Base-by-base conservation (phyloP, 2,888 invertebrate species). In the Philereme vetulata region DNA sequence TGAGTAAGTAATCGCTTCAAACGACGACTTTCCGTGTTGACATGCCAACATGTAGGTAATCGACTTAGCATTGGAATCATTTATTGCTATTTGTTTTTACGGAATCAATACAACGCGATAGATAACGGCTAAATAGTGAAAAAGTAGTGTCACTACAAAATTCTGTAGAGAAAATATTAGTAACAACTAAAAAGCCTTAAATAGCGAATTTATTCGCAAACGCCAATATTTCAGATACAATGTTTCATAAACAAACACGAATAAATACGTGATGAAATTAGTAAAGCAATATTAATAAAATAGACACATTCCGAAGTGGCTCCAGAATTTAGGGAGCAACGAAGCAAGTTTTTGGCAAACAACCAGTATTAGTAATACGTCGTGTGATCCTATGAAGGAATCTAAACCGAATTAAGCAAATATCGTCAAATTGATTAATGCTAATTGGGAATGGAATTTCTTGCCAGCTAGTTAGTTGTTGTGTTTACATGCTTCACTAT, bases 371-470 rank as follows among this genome's bases (percentile, higher is more conserved):
- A 75, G 71, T 73, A 76, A 75, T 10, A 70, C 70, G 72, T 74
- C 73, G 73, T 70, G 70, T 72, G 73, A 72, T 72, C 70, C 70
- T 61, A 65, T 63, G 65, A 66, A 68, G 63, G 68, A 77, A 78
- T 77, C 72, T 72, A 69, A 67, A 64, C 63, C 68, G 67, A 60
- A 74, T 74, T 72, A 73, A 71, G 71, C 68, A 68, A 72, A 71
- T 67, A 71, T 74, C 70, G 70, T 75, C 68, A 74, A 81, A 84
- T 81, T 84, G 78, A 85, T 86, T 81, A 76, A 78, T 68, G 74
- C 75, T 85, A 83, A 85, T 84, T 85, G 75, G 67, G 67, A 70
- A 68, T 72, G 67, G 63, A 64, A 66, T 56, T 66, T 62, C 70
- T 66, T 79, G 79, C 76, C 76, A 76, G 70, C 21, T 55, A 9